phyloP scores from a whole-genome alignment of 1,140 invertebrate genomes.

The Pachypsylla venusta region DNA sequence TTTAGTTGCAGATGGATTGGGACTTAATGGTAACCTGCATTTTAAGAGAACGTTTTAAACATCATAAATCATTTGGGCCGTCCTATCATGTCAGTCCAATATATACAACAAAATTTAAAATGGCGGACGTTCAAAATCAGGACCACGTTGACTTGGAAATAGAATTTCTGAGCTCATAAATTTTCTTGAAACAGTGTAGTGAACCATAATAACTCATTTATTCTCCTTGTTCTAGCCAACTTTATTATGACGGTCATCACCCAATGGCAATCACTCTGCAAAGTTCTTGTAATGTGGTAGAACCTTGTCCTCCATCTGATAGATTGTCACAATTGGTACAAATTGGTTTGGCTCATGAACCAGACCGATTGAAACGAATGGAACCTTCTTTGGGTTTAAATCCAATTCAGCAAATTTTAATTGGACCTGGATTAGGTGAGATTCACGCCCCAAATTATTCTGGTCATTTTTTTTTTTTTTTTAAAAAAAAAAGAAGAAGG shows the following conservation, averaged over 20 bases:
- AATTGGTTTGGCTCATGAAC: conserved; percentile 74
- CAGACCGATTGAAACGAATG: conserved; percentile 39
- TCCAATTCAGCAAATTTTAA: conserved; percentile 45
- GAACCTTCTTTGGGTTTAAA: conserved; percentile 35
- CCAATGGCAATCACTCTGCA: conserved; percentile 69
- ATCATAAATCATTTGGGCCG: not conserved
- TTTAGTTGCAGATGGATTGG: too few relatives aligned
- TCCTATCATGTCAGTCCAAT: conserved; percentile 1
- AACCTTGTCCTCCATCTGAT: conserved; percentile 89
- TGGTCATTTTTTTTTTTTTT: too few relatives aligned
- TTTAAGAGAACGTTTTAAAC: not conserved
- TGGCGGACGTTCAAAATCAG: not conserved
- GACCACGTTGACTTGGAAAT: not conserved
- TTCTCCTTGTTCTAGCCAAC: conserved; percentile 53
- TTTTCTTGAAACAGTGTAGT: not conserved
- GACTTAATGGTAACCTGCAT: too few relatives aligned
- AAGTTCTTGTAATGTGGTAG: conserved; percentile 66
- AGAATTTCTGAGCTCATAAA: conserved; percentile 6
- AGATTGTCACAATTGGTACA: conserved; percentile 70
- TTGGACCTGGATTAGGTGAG: conserved; percentile 68
- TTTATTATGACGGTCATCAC: conserved; percentile 88
- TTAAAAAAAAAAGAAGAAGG: too few relatives aligned
- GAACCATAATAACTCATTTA: conserved; percentile 14
- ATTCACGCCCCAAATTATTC: too few relatives aligned
- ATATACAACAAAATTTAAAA: not conserved